Evolutionary conservation across 2,797 vertebrate genomes (phyloP).

Genomic region (Amphiprion clarkii): DNA sequence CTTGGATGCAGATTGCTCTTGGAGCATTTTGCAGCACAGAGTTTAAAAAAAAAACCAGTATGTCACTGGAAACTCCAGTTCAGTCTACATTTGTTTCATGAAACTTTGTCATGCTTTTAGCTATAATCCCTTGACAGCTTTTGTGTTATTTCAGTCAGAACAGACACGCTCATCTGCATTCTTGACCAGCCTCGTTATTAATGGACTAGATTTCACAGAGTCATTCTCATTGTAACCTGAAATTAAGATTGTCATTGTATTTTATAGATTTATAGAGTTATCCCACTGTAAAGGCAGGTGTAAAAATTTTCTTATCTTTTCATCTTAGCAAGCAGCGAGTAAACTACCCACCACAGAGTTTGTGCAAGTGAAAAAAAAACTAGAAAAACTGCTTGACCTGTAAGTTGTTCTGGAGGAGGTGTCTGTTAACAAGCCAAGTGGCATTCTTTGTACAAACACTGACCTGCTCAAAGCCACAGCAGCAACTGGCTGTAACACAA

Average conservation of each 20-base stretch:
- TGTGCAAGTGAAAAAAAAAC: conserved; percentile 33
- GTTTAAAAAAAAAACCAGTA: not conserved
- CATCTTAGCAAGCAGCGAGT: not conserved
- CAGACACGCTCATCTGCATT: conserved; percentile 23
- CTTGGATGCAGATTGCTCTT: not conserved
- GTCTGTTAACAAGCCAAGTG: conserved; percentile 56
- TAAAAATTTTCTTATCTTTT: not conserved
- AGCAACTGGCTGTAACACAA: not conserved
- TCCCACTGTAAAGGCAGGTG: not conserved
- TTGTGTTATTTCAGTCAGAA: not conserved
- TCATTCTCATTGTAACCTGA: not conserved
- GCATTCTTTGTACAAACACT: conserved; percentile 59
- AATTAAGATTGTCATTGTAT: not conserved
- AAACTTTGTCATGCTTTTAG: not conserved
- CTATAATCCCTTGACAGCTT: not conserved
- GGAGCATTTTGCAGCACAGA: not conserved
- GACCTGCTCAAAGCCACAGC: conserved; percentile 21
- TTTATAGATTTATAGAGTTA: not conserved
- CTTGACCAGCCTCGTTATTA: not conserved
- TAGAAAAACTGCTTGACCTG: conserved; percentile 63
- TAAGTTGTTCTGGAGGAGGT: conserved; percentile 8
- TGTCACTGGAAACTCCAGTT: not conserved
- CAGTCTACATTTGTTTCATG: not conserved
- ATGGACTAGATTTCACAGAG: not conserved
- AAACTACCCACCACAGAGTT: not conserved